A percentile compares a stretch with the other conserved stretches of the same genome.
Evolutionary conservation across 1,140 invertebrate genomes (phyloP).

Genomic region (Ceratina calcarata): DNA sequence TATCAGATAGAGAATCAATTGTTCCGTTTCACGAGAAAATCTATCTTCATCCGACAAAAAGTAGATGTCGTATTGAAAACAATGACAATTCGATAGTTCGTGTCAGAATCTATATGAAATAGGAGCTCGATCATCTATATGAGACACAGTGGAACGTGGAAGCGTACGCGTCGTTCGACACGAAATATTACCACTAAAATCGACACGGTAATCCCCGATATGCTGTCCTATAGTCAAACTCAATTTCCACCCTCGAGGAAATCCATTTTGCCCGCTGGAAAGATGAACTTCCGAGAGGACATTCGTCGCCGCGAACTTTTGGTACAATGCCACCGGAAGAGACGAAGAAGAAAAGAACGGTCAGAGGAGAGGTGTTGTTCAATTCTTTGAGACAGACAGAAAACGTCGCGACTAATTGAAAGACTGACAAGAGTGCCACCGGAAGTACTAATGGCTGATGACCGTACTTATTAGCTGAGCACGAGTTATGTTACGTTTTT

Average conservation of each 20-base stretch:
- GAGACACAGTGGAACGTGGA: neutral
- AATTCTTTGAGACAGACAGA: no score
- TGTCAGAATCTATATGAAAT: neutral
- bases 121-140: neutral
- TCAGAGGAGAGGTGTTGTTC: no score
- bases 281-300: slow-evolving; percentile 42
- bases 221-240: slow-evolving; percentile 23
- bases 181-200: slow-evolving; percentile 43
- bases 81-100: neutral
- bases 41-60: neutral
- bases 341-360: slow-evolving; percentile 24
- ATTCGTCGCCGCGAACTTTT: slow-evolving; percentile 51
- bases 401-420: slow-evolving; percentile 54
- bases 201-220: slow-evolving; percentile 38
- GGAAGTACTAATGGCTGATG: slow-evolving; percentile 28
- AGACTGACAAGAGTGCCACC: slow-evolving; percentile 38
- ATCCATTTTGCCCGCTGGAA: slow-evolving; percentile 38
- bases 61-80: neutral
- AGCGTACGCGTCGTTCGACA: slow-evolving; percentile 12
- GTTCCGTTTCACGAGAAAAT: neutral
- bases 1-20: no score
- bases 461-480: slow-evolving; percentile 29
- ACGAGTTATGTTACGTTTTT: slow-evolving; percentile 32
- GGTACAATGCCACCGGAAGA: slow-evolving; percentile 44
- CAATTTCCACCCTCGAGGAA: slow-evolving; percentile 42